Conservation (phyloP, 2,797 vertebrate genomes). For the Pristis pectinata region DNA sequence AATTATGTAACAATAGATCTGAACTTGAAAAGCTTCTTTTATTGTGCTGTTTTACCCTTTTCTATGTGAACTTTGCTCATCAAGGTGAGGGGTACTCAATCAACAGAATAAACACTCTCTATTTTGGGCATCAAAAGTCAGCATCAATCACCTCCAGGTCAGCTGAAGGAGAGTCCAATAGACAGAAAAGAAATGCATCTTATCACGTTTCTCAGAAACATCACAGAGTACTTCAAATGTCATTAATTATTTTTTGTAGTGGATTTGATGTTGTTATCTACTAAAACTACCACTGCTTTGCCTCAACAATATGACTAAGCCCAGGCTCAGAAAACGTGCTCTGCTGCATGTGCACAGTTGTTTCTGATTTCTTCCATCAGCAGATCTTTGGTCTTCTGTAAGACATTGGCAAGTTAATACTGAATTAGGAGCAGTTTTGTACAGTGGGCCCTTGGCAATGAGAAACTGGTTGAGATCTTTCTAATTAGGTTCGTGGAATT, state of each 20-base stretch:
- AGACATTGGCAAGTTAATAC: neutral
- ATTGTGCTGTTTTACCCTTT: neutral
- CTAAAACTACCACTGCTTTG: neutral
- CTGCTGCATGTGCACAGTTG: neutral
- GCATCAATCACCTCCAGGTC: conserved; percentile 6
- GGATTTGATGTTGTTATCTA: neutral
- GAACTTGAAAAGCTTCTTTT: neutral
- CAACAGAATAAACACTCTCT: neutral
- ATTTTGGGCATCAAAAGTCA: neutral
- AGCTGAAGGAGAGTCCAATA: neutral
- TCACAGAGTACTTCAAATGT: neutral
- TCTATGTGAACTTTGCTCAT: conserved; percentile 18
- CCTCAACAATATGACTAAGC: neutral
- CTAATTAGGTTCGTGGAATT: neutral
- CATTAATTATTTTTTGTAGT: conserved; percentile 1
- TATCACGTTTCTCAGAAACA: neutral
- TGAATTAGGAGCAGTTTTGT: neutral
- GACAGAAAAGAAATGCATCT: neutral
- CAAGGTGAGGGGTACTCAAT: neutral
- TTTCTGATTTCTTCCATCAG: conserved; percentile 5
- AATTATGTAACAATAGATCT: neutral
- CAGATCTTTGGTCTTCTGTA: too few species aligned
- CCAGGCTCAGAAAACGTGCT: neutral
- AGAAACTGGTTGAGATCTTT: neutral
- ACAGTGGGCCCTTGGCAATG: too few species aligned